Conservation (phyloP, 2,888 invertebrate genomes). For the Cephonodes hylas region DNA sequence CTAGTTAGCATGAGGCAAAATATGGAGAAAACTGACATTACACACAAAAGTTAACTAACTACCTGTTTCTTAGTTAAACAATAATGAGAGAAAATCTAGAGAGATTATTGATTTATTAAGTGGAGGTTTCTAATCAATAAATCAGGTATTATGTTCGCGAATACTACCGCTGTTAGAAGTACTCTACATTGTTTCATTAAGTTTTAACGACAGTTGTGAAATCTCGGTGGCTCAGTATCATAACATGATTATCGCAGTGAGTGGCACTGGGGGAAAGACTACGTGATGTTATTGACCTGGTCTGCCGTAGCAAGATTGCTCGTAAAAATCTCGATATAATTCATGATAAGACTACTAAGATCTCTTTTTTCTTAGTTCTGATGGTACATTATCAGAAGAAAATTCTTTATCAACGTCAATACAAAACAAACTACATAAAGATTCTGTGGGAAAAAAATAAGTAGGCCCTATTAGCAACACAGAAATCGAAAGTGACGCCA, state of each 20-base stretch:
- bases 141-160: background rate
- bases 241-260: background rate
- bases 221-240: background rate
- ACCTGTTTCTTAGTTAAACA: slow-evolving; percentile 6
- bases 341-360: background rate
- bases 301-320: background rate
- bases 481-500: slow-evolving; percentile 12
- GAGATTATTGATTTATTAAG: slow-evolving; percentile 7
- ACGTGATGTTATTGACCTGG: background rate
- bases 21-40: background rate
- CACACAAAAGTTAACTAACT: background rate
- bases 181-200: background rate
- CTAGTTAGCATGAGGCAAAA: background rate
- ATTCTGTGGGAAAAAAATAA: background rate
- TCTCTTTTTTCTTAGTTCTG: no score
- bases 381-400: background rate
- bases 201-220: slow-evolving; percentile 2
- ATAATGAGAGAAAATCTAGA: slow-evolving; percentile 2
- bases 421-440: background rate
- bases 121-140: slow-evolving; percentile 3
- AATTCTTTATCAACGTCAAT: background rate
- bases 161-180: slow-evolving; percentile 2
- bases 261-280: background rate
- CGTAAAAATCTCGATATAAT: background rate
- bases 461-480: background rate